Conservation (phyloP, 2,797 vertebrate genomes). For the Thalassophryne amazonica region DNA sequence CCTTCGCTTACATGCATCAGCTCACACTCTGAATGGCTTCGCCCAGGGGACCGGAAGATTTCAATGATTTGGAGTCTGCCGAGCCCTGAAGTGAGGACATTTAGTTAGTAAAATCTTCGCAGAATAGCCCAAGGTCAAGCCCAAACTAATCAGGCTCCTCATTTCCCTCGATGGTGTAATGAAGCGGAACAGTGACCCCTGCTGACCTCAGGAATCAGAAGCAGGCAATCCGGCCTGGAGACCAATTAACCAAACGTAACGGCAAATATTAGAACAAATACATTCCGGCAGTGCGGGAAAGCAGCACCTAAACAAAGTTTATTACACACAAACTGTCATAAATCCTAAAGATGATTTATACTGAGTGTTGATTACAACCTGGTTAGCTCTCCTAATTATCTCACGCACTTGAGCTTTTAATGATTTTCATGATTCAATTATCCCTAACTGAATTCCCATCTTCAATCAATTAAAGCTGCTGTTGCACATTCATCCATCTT, state of each 20-base stretch:
- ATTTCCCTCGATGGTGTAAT: slow-evolving; percentile 64
- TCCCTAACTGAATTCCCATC: slow-evolving; percentile 72
- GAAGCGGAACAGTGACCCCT: slow-evolving; percentile 64
- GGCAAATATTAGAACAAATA: slow-evolving; percentile 53
- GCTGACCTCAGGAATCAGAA: slow-evolving; percentile 55
- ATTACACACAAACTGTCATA: slow-evolving; percentile 15
- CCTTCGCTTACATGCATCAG: slow-evolving; percentile 2
- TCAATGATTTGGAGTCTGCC: slow-evolving; percentile 22
- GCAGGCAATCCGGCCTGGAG: slow-evolving; percentile 36
- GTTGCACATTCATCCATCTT: slow-evolving; percentile 72
- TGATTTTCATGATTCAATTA: slow-evolving; percentile 77
- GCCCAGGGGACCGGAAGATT: slow-evolving; percentile 6
- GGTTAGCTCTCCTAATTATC: slow-evolving; percentile 67
- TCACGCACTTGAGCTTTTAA: slow-evolving; percentile 74
- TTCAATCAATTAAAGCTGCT: slow-evolving; percentile 75
- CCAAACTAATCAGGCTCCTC: slow-evolving; percentile 68
- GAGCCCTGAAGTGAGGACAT: slow-evolving; percentile 44
- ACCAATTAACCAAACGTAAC: slow-evolving; percentile 61
- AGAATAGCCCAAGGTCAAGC: slow-evolving; percentile 62
- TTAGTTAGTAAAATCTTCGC: slow-evolving; percentile 31
- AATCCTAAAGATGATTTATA: slow-evolving; percentile 40
- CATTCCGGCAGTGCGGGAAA: slow-evolving; percentile 11
- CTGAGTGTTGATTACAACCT: slow-evolving; percentile 62
- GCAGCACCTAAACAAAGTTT: slow-evolving; percentile 19
- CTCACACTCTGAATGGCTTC: neutral